These are phyloP conservation scores for Aptenodytes forsteri DNA, from an alignment of 2,113 vertebrate species.

Conservation along the genomic window DNA sequence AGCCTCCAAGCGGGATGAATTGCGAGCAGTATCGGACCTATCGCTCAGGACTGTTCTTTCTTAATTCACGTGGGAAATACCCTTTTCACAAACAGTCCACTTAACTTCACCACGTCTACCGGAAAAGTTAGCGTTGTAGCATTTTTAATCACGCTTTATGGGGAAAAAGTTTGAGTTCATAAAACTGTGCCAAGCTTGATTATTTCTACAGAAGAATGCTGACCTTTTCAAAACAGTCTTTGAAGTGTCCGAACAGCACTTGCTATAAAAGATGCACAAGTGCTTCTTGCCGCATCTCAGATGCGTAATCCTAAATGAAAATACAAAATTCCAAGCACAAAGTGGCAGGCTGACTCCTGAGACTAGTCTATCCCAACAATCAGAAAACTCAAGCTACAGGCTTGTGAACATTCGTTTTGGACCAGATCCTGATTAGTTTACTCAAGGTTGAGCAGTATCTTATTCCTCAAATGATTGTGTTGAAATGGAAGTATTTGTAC, in stretches of 20 bases:
- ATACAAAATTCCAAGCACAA: not conserved
- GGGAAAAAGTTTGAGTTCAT: not conserved
- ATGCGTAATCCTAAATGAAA: not conserved
- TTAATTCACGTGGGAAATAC: not conserved
- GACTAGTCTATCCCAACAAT: not conserved
- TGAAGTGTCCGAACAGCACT: not conserved
- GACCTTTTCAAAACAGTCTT: not conserved
- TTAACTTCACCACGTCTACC: not conserved
- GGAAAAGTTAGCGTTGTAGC: not conserved
- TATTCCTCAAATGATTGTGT: not conserved
- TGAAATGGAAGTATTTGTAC: not conserved
- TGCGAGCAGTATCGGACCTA: not conserved
- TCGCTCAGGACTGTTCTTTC: not conserved
- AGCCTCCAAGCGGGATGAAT: not conserved
- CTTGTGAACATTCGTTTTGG: not conserved
- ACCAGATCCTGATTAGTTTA: not conserved
- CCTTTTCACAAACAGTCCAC: not conserved
- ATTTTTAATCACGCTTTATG: not conserved
- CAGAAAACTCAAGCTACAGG: not conserved
- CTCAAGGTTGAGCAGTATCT: not conserved
- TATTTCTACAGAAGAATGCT: not conserved
- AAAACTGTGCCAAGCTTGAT: not conserved
- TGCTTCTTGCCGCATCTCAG: not conserved
- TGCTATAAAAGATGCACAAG: not conserved
- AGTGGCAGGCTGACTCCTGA: not conserved